Conservation (phyloP, 1,140 invertebrate species). For the Stenopsyche tienmushanensis region DNA sequence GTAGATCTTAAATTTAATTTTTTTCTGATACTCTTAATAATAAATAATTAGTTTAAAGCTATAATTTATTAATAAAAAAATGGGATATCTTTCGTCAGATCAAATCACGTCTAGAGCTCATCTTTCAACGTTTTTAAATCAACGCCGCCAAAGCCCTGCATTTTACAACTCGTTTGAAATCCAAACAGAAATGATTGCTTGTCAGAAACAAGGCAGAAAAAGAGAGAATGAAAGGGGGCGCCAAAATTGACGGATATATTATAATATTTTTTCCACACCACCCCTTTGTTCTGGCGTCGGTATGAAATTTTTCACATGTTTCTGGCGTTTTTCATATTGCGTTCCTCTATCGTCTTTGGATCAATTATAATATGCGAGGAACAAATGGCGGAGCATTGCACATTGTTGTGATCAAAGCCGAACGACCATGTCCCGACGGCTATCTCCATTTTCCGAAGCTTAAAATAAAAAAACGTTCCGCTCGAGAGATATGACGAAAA, state of each 20-base stretch:
- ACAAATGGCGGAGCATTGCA: neutral
- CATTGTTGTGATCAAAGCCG: no score
- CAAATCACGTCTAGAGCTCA: no score
- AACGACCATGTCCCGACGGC: no score
- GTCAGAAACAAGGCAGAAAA: constrained; percentile 18
- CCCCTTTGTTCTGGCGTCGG: neutral
- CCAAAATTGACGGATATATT: constrained; percentile 15
- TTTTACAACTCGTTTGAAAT: neutral
- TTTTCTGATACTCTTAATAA: no score
- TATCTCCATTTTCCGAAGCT: no score
- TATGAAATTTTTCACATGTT: neutral
- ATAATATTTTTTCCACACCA: neutral
- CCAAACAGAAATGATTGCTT: constrained; percentile 18
- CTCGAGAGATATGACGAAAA: no score
- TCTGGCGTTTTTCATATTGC: neutral
- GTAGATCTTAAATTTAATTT: no score
- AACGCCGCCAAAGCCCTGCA: neutral
- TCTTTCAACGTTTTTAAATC: no score
- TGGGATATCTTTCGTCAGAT: no score
- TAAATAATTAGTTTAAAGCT: no score
- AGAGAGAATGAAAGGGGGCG: neutral
- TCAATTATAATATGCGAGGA: neutral
- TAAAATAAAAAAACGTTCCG: no score
- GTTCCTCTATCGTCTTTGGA: neutral
- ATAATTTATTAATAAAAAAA: no score